A percentile compares a stretch with the other conserved stretches of the same genome.
phyloP scores from a whole-genome alignment of 2,113 vertebrate species.

The Octodon degus region DNA sequence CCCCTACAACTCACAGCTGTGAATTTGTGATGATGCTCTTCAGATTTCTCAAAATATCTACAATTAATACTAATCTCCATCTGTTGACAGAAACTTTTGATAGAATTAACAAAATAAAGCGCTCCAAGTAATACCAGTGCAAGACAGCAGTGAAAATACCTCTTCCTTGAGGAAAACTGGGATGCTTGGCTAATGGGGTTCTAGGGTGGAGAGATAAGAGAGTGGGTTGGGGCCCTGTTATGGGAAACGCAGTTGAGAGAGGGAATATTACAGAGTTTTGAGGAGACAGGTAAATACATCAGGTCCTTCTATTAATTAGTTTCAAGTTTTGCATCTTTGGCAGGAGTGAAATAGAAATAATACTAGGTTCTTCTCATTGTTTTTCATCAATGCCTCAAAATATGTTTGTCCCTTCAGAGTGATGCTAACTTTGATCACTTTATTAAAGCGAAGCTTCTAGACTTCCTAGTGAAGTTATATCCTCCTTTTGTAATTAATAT shows the following conservation, averaged over 20 bases:
- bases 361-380: not conserved
- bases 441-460: not conserved
- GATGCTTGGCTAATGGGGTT: accelerated
- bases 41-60: not conserved
- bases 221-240: accelerated
- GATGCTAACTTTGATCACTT: not conserved
- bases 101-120: not conserved
- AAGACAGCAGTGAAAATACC: not conserved
- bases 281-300: not conserved
- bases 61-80: not conserved
- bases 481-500: not conserved
- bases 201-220: accelerated
- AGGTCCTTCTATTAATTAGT: not conserved
- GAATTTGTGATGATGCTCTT: not conserved
- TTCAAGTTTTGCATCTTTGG: not conserved
- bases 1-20: not conserved
- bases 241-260: accelerated
- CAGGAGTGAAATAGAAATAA: not conserved
- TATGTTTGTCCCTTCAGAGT: not conserved
- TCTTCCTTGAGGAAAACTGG: not conserved
- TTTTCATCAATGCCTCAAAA: not conserved
- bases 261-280: accelerated
- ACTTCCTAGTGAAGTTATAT: not conserved
- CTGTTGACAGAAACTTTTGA: not conserved
- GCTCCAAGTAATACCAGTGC: not conserved